A percentile compares a stretch with the other conserved stretches of the same genome.
Conservation (phyloP, 2,888 invertebrate species). For the Leptopterna dolabrata region DNA sequence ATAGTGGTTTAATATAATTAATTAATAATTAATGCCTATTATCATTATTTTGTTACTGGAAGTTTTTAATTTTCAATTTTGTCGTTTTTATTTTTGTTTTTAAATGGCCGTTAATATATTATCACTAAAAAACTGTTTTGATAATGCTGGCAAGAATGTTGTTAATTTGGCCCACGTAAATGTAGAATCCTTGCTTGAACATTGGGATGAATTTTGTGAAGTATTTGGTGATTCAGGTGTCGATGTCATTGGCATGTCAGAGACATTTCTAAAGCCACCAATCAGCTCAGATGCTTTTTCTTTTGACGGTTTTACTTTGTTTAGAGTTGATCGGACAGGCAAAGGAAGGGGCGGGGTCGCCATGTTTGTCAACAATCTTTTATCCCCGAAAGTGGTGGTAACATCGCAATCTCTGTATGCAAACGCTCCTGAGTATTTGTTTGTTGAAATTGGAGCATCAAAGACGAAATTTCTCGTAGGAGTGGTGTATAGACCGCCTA, state of each 20-base stretch:
- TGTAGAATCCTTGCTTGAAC: too few species aligned
- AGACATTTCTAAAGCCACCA: neutral
- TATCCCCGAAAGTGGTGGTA: neutral
- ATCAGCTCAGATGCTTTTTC: neutral
- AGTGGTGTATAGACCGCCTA: constrained; percentile 1
- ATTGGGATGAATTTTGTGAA: neutral
- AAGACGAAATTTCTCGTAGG: neutral
- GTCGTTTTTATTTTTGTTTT: neutral
- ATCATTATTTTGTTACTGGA: neutral
- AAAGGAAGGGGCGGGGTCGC: neutral
- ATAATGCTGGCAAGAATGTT: neutral
- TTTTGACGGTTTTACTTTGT: neutral
- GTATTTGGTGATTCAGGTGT: neutral
- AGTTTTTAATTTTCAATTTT: neutral
- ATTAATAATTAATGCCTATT: neutral
- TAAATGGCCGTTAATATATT: neutral
- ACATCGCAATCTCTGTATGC: neutral
- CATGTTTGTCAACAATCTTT: neutral
- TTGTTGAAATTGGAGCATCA: neutral
- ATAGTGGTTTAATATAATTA: neutral
- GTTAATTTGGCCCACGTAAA: too few species aligned
- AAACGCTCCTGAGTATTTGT: too few species aligned
- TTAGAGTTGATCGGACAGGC: neutral
- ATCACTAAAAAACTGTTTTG: neutral
- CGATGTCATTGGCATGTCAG: neutral